Evolutionary conservation across 2,888 invertebrate species (phyloP).

Genomic region (Norana najaformis): DNA sequence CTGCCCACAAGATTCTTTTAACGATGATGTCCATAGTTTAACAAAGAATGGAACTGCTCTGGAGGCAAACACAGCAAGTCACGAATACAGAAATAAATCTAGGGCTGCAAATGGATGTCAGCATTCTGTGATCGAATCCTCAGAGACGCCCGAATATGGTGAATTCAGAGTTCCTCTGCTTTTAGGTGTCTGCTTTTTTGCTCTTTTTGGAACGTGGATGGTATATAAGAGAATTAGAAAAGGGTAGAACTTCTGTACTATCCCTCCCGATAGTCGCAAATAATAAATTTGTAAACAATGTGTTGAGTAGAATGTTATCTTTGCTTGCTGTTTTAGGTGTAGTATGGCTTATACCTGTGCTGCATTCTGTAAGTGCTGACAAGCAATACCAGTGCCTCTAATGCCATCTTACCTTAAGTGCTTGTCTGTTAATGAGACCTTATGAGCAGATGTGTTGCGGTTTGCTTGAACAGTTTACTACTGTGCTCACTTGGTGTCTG

Average conservation of each 20-base stretch:
- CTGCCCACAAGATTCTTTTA: not conserved
- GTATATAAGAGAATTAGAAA: not conserved
- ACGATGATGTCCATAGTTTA: not conserved
- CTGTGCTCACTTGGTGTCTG: not conserved
- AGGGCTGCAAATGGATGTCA: not conserved
- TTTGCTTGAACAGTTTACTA: not conserved
- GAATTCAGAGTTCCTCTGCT: not conserved
- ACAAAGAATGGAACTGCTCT: not conserved
- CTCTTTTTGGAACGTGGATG: conserved; percentile 1
- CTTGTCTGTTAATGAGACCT: not conserved
- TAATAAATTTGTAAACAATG: not conserved
- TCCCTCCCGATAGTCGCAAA: not conserved
- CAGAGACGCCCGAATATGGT: not conserved
- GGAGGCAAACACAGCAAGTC: not conserved
- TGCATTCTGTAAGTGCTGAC: not conserved
- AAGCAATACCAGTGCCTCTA: not conserved
- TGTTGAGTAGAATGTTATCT: not conserved
- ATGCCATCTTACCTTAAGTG: not conserved
- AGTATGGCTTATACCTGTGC: not conserved
- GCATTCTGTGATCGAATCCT: not conserved
- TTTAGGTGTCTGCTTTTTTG: not conserved
- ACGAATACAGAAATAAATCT: not conserved
- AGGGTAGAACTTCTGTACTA: not conserved
- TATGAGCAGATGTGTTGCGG: not conserved
- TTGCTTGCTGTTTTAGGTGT: not conserved